Conservation (phyloP, 2,113 vertebrate species). For the Anarhynchus alexandrinus region DNA sequence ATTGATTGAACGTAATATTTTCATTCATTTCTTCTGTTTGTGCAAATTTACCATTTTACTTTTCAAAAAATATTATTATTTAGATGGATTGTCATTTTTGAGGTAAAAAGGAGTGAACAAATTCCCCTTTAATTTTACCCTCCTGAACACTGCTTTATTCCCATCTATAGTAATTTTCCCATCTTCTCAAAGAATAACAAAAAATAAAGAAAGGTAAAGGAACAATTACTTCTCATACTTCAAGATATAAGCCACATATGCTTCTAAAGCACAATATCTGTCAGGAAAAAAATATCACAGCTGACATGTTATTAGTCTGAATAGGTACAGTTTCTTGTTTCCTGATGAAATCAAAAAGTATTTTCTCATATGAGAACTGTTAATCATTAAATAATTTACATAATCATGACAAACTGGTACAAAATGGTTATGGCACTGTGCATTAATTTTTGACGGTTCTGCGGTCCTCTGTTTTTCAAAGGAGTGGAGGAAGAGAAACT, state of each 20-base stretch:
- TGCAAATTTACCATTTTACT: background rate
- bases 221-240: background rate
- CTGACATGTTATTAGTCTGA: background rate
- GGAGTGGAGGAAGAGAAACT: background rate
- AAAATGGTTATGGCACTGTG: background rate
- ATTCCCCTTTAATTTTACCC: background rate
- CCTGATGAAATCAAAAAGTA: background rate
- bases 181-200: background rate
- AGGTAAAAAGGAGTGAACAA: background rate
- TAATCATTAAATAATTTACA: background rate
- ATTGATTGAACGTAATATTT: background rate
- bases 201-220: background rate
- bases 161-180: background rate
- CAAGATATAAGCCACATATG: background rate
- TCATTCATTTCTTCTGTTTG: background rate
- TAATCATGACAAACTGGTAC: background rate
- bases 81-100: background rate
- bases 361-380: background rate
- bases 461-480: background rate
- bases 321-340: background rate
- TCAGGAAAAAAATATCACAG: background rate
- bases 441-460: background rate
- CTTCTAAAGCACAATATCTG: background rate
- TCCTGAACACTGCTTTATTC: background rate
- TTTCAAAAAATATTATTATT: background rate